phyloP scores from a whole-genome alignment of 64 coral and sea anemone species.

The Cladopsammia gracilis region DNA sequence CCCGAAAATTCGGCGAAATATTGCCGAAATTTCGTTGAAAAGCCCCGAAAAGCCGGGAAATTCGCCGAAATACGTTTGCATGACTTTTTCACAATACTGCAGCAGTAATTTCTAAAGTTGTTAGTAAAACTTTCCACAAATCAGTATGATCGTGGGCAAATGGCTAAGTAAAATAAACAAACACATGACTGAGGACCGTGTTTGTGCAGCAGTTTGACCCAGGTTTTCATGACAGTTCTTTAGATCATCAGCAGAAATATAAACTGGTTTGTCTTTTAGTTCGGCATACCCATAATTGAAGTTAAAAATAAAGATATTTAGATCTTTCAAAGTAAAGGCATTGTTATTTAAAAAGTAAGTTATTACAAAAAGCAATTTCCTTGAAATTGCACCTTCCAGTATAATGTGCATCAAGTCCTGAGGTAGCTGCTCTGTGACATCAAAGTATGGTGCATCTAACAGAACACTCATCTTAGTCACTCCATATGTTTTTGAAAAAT shows the following conservation, averaged over 20 bases:
- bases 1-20: too few species aligned
- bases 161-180: not conserved
- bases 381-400: slow-evolving; percentile 30
- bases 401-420: slow-evolving; percentile 64
- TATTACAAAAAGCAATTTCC: slow-evolving; percentile 3
- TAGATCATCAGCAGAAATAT: not conserved
- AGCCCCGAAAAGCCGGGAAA: too few species aligned
- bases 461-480: not conserved
- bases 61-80: too few species aligned
- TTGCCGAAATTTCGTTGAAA: too few species aligned
- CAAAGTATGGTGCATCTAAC: too few species aligned
- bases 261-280: not conserved
- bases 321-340: slow-evolving; percentile 16
- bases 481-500: not conserved
- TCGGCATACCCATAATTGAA: not conserved
- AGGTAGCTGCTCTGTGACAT: too few species aligned
- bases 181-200: too few species aligned
- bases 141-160: not conserved
- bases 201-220: slow-evolving; percentile 34
- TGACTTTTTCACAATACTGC: too few species aligned
- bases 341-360: not conserved
- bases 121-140: not conserved
- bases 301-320: not conserved
- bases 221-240: too few species aligned
- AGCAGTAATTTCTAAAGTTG: slow-evolving; percentile 1